Percentiles rank a stretch among this genome's conserved stretches.
Conservation (phyloP, 2,113 vertebrate genomes). For the Turnix velox region DNA sequence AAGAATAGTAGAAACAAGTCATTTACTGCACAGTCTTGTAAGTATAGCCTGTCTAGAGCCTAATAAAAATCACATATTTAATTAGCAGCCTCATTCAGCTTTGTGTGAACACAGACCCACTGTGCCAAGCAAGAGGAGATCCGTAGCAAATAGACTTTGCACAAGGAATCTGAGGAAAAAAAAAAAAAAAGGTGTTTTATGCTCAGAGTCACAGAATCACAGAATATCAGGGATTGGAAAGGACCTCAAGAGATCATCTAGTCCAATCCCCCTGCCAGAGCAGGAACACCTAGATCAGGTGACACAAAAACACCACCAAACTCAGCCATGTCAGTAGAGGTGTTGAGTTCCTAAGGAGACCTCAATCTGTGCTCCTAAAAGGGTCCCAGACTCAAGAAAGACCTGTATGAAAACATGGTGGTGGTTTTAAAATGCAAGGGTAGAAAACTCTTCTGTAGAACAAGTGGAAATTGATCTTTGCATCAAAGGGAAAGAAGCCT, state of each 20-base stretch:
- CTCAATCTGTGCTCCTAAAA: too few species aligned
- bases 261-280: too few species aligned
- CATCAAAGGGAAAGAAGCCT: neutral
- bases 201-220: neutral
- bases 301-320: too few species aligned
- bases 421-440: neutral
- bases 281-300: too few species aligned
- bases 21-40: slow-evolving; percentile 14
- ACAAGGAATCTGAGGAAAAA: neutral
- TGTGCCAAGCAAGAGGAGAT: neutral
- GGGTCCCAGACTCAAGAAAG: neutral
- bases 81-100: slow-evolving; percentile 59
- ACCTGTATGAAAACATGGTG: neutral
- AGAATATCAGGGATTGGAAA: too few species aligned
- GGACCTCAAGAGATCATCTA: too few species aligned
- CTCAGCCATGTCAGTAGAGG: too few species aligned
- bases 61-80: slow-evolving; percentile 39
- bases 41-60: slow-evolving; percentile 41
- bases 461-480: neutral
- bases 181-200: neutral
- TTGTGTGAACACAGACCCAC: slow-evolving; percentile 41
- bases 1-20: slow-evolving; percentile 15
- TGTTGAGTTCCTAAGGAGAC: too few species aligned
- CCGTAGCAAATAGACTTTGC: neutral
- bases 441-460: neutral